Evolutionary conservation across 2,797 vertebrate genomes (phyloP), one percentile per base, ranked within the genome.

Genomic region (Pogonophryne albipinna): DNA sequence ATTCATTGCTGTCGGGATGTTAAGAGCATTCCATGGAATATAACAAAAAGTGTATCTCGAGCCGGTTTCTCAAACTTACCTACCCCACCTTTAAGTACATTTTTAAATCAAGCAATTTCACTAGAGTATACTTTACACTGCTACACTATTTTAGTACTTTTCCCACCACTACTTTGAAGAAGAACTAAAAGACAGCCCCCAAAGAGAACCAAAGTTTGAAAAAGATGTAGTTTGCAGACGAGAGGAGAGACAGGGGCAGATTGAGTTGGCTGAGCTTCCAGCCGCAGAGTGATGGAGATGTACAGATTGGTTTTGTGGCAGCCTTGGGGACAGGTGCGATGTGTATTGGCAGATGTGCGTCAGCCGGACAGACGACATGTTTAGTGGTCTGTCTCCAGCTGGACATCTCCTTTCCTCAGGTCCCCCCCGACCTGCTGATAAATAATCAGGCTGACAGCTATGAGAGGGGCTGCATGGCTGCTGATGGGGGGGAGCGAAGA

Each of bases 381-480:
- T 92, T 85, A 92, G 89, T 79, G 86, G 81, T 91, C 83, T 84
- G 86, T 92, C 89, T 91, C 85, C 71, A 77, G 88, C 80, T 89
- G 90, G 87, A 92, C 91, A 89, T 89, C 83, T 91, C 70, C 83
- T 79, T 89, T 88, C 85, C 89, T 75, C 55, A 71, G 84, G 59
- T 78, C 63, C 84, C 81, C 81, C 59, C 77, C 47, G 63, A 72
- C 75, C 81, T 72, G 65, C 74, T 93, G 88, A 92, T 92, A 93
- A 90, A 91, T 95, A 94, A 94, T 93, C 89, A 92, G 85, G 74
- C 76, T 60, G 84, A 90, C 92, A 88, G 91, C 85, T 93, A 87
- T 83, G 92, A 86, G 88, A 84, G 89, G 88, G 76, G 88, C 83
- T 90, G 89, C 87, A 87, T 87, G 85, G 81, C 82, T 75, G 84